Conservation (phyloP, 2,797 vertebrate genomes). For the Clamator glandarius region DNA sequence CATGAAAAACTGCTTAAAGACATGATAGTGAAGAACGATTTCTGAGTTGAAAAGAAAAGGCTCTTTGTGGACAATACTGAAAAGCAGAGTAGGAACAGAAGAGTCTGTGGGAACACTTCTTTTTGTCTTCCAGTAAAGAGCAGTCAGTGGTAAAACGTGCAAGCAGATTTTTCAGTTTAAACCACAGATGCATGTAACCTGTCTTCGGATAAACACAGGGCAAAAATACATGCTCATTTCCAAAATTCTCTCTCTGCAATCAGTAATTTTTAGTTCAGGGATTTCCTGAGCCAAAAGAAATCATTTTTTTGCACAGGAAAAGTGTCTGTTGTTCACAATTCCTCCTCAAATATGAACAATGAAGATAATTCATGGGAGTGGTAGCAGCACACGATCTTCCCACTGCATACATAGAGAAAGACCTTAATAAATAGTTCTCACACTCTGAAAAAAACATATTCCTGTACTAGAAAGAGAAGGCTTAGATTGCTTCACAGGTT, state of each 20-base stretch:
- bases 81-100: background rate
- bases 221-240: background rate
- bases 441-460: background rate
- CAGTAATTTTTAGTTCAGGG: background rate
- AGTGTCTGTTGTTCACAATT: background rate
- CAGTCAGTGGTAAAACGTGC: background rate
- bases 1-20: background rate
- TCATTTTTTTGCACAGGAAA: background rate
- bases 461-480: background rate
- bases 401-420: background rate
- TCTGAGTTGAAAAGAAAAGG: background rate
- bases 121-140: background rate
- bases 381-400: background rate
- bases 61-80: background rate
- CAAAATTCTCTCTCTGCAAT: background rate
- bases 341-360: background rate
- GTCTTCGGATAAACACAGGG: background rate
- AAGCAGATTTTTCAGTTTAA: background rate
- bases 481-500: background rate
- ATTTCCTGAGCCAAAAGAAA: background rate
- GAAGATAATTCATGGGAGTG: background rate
- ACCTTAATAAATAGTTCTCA: constrained; percentile 13
- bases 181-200: background rate
- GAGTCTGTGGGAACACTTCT: background rate
- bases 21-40: background rate